A percentile compares a stretch with the other conserved stretches of the same genome.
These are phyloP conservation scores for Drosophila pruinosa DNA, from an alignment of 1,140 invertebrate genomes.

Conservation along the genomic window DNA sequence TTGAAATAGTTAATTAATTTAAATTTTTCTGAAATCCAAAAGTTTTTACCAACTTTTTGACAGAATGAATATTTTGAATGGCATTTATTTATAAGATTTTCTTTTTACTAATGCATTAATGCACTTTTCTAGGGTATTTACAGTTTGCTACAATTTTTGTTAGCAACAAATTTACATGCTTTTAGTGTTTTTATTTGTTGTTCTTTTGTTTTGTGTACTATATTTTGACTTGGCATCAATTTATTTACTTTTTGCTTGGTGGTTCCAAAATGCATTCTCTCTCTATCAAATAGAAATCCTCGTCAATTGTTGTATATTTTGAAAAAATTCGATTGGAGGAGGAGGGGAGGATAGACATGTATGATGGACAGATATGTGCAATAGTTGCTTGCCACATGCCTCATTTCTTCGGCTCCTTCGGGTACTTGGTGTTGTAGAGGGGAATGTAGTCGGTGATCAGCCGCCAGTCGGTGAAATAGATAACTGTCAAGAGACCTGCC, in stretches of 20 bases:
- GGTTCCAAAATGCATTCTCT: constrained; percentile 26
- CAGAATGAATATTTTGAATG: too few relatives aligned
- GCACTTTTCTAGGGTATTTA: not conserved
- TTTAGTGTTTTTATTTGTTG: constrained; percentile 21
- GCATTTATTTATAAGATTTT: too few relatives aligned
- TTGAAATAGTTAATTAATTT: too few relatives aligned
- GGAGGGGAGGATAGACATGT: not conserved
- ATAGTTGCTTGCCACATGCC: constrained; percentile 2
- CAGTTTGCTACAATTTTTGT: constrained; percentile 7
- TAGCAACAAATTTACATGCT: constrained; percentile 11
- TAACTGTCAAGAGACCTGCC: constrained; percentile 33
- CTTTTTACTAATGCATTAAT: not conserved
- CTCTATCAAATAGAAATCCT: not conserved
- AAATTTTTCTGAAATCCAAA: too few relatives aligned
- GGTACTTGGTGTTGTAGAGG: constrained; percentile 60
- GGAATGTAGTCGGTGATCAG: constrained; percentile 55
- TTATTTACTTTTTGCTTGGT: constrained; percentile 40
- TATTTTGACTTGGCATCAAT: constrained; percentile 39
- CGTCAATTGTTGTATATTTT: constrained; percentile 1
- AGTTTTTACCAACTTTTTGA: too few relatives aligned
- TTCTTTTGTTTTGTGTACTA: constrained; percentile 18
- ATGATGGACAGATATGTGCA: not conserved
- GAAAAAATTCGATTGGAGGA: not conserved
- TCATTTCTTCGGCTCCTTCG: constrained; percentile 24
- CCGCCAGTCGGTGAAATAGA: constrained; percentile 63